phyloP scores from a whole-genome alignment of 2,888 invertebrate genomes.

The Galeruca laticollis region DNA sequence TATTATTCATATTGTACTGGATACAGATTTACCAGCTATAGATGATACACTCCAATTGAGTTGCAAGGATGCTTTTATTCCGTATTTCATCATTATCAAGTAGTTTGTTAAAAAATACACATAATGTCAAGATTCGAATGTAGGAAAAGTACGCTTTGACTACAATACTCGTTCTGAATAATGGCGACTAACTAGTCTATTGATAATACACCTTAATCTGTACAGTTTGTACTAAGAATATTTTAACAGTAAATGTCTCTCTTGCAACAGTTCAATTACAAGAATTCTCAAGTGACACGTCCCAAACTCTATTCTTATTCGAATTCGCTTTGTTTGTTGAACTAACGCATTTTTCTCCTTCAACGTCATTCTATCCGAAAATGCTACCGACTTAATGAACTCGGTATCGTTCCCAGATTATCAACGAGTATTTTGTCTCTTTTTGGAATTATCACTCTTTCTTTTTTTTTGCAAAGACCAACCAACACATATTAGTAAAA shows the following conservation, averaged over 20 bases:
- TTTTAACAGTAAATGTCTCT: background rate
- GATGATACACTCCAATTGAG: no score
- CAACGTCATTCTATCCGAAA: conserved; percentile 23
- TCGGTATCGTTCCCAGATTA: conserved; percentile 62
- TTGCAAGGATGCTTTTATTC: no score
- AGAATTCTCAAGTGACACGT: conserved; percentile 16
- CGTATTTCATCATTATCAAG: no score
- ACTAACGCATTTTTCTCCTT: conserved; percentile 17
- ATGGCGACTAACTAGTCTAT: background rate
- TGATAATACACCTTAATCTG: background rate
- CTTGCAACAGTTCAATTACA: conserved; percentile 16
- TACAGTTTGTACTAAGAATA: background rate
- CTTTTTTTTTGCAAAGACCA: conserved; percentile 24
- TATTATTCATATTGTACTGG: no score
- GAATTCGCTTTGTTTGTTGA: conserved; percentile 8
- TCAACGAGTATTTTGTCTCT: conserved; percentile 54
- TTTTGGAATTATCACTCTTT: conserved; percentile 46
- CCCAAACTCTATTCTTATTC: conserved; percentile 8
- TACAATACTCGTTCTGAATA: no score
- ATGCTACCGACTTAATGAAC: conserved; percentile 58
- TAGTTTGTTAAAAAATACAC: no score
- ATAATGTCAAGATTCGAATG: no score
- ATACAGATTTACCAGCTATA: no score
- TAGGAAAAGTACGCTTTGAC: no score
- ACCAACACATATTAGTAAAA: background rate